Evolutionary conservation across 2,888 invertebrate species (phyloP).

Genomic region (Xylocampa areola): DNA sequence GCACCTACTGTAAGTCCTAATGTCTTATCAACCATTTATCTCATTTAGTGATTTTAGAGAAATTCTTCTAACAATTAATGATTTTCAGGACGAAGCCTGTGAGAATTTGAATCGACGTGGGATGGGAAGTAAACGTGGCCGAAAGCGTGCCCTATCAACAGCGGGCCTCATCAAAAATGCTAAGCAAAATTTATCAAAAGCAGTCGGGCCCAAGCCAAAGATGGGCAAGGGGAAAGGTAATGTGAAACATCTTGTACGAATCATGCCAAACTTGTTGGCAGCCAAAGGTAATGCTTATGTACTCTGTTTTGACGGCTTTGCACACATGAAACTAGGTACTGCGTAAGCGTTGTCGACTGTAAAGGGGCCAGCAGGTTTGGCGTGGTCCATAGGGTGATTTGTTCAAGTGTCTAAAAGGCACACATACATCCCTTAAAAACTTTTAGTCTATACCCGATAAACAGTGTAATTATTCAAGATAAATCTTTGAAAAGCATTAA

Average conservation of each 20-base stretch:
- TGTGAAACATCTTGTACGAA: conserved; percentile 7
- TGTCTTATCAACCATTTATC: background rate
- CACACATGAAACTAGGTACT: background rate
- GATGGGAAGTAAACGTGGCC: conserved; percentile 74
- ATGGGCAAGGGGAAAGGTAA: conserved; percentile 74
- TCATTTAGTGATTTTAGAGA: background rate
- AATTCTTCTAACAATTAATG: background rate
- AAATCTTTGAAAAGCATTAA: no score
- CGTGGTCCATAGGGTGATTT: no score
- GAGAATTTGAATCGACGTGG: conserved; percentile 67
- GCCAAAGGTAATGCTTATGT: background rate
- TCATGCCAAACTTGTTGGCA: background rate
- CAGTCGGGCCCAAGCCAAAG: conserved; percentile 68
- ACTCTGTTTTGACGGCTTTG: conserved; percentile 2
- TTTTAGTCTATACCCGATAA: no score
- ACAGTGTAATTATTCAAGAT: no score
- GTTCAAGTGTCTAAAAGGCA: no score
- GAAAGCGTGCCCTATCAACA: conserved; percentile 79
- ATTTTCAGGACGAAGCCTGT: conserved; percentile 61
- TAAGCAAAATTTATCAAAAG: conserved; percentile 64
- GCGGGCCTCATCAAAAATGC: conserved; percentile 71
- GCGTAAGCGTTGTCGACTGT: no score
- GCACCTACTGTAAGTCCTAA: no score
- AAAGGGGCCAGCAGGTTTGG: no score
- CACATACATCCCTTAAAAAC: no score